Conservation (phyloP, 2,797 vertebrate species). For the Crocodylus rhombifer region DNA sequence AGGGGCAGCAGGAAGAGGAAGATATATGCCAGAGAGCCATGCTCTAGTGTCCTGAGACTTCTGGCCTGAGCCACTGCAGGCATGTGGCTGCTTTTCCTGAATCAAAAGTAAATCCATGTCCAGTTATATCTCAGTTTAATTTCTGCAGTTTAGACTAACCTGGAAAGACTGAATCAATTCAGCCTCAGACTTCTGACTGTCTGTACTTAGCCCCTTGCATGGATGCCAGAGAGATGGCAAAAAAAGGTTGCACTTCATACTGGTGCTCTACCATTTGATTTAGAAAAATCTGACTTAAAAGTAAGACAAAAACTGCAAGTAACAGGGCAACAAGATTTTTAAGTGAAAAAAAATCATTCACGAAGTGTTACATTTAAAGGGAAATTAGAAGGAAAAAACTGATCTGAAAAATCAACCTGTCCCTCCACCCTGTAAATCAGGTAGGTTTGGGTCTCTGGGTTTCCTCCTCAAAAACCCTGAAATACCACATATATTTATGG, state of each 20-base stretch:
- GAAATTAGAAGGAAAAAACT: neutral
- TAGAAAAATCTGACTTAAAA: neutral
- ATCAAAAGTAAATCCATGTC: too few relatives aligned
- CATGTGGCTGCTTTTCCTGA: too few relatives aligned
- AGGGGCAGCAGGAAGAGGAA: too few relatives aligned
- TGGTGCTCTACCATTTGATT: neutral
- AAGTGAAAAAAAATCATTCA: neutral
- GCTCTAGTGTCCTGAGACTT: too few relatives aligned
- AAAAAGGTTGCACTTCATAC: neutral
- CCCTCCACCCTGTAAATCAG: neutral
- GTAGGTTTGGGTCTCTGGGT: neutral
- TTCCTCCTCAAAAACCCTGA: slow-evolving; percentile 30
- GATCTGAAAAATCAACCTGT: neutral
- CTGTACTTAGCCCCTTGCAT: neutral
- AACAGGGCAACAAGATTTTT: neutral
- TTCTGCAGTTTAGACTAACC: too few relatives aligned
- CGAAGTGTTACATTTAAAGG: neutral
- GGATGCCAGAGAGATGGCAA: neutral
- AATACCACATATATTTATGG: neutral
- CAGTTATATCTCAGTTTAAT: too few relatives aligned
- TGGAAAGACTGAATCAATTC: too few relatives aligned
- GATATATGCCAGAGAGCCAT: too few relatives aligned
- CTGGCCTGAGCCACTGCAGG: too few relatives aligned
- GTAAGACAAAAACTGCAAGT: neutral
- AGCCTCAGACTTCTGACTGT: too few relatives aligned